These are phyloP conservation scores for Ischnus inquisitorius DNA, from an alignment of 2,888 invertebrate genomes.

Conservation along the genomic window DNA sequence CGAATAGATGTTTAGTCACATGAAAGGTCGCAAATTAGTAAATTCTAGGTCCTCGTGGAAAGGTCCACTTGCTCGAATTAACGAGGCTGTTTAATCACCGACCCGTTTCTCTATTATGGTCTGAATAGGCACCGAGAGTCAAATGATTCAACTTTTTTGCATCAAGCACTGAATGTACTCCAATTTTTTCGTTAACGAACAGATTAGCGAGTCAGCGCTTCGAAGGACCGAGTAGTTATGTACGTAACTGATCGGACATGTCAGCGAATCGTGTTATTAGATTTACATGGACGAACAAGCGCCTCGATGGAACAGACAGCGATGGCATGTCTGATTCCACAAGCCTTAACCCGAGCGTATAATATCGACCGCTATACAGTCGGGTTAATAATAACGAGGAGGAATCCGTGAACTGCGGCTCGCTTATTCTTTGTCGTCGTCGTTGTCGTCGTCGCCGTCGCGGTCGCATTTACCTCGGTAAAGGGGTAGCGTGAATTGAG, in stretches of 20 bases:
- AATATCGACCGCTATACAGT: constrained; percentile 56
- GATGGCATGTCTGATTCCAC: constrained; percentile 51
- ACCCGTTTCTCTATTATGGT: too few relatives aligned
- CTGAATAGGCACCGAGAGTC: too few relatives aligned
- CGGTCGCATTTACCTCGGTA: constrained; percentile 50
- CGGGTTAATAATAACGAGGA: constrained; percentile 75
- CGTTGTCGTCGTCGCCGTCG: constrained; percentile 58
- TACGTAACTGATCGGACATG: constrained; percentile 18
- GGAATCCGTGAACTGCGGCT: constrained; percentile 71
- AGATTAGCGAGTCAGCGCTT: not conserved
- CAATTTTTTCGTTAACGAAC: not conserved
- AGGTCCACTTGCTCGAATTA: too few relatives aligned
- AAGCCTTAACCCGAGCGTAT: constrained; percentile 29
- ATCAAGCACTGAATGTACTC: not conserved
- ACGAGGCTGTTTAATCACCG: too few relatives aligned
- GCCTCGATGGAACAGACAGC: constrained; percentile 29
- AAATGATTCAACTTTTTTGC: too few relatives aligned
- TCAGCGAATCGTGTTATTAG: constrained; percentile 43
- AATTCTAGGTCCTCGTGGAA: too few relatives aligned
- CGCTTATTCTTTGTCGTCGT: constrained; percentile 49
- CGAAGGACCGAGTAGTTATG: constrained; percentile 9
- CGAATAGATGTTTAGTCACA: too few relatives aligned
- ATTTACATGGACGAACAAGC: constrained; percentile 58
- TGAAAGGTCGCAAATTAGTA: too few relatives aligned
- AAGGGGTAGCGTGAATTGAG: constrained; percentile 53